Base-by-base conservation (phyloP, 2,797 vertebrate genomes). In the Sebastolobus alascanus region DNA sequence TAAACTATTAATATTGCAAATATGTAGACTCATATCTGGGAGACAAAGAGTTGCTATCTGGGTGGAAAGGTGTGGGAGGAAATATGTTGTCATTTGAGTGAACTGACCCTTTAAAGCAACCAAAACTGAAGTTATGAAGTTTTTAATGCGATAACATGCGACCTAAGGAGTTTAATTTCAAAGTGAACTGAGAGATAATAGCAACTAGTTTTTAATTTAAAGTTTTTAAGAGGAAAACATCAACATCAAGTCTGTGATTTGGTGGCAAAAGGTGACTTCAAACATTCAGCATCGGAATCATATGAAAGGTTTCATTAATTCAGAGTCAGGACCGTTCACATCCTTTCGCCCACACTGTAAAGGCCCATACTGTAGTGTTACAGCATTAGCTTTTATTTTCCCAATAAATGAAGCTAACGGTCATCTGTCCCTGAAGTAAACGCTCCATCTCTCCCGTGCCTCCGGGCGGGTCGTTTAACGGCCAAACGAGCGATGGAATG, bases 381-480 rank as follows among this genome's bases (percentile, higher is more conserved):
- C 11, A 78, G 58, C 86, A n/a, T 86, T 85, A 77, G 79, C 71
- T 88, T 91, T 92, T 88, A 88, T 90, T 90, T 89, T 82, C 69
- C 65, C 77, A 70, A 88, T 87, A 92, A 90, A 90, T 74, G 77
- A 90, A 86, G 81, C 73, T 72, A 89, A 81, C 16, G 83, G 90
- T 91, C 89, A 86, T 88, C 83, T 64, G 73, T 93, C 84, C 83
- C 83, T 43, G 74, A 90, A 87, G 89, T 85, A 69, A 89, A 80
- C 31, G 52, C 89, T 84, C 82, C 83, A 16, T 86, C 87, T 88
- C 85, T 69, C 75, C 77, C 16, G 9, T 27, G 84, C 90, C 84
- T 86, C 69, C 93, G 90, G 97, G 96, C 95, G 91, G 96, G 96
- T 96, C 95, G 94, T 96, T 96, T 96, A 96, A 90, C 29, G 78